These are phyloP conservation scores for Lasaia peninsularis DNA, from an alignment of 1,140 invertebrate genomes.

Conservation along the genomic window DNA sequence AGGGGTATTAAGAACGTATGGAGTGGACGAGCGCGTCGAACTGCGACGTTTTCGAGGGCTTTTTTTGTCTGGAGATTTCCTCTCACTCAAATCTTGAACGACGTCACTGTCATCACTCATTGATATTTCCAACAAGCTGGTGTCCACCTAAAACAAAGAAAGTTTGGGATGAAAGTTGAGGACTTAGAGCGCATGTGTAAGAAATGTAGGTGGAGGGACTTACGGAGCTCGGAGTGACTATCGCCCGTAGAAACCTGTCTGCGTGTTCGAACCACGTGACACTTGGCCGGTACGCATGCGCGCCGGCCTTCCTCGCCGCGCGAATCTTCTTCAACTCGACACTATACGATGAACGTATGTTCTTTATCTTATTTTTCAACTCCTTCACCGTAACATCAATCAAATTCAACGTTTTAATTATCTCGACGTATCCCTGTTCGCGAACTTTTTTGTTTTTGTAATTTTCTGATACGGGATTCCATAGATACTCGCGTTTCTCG, in stretches of 20 bases:
- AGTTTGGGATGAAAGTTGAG: slow-evolving; percentile 32
- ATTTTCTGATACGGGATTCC: slow-evolving; percentile 69
- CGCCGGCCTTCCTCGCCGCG: slow-evolving; percentile 67
- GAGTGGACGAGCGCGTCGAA: slow-evolving; percentile 63
- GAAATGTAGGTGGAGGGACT: slow-evolving; percentile 49
- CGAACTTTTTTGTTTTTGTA: slow-evolving; percentile 74
- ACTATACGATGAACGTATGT: slow-evolving; percentile 72
- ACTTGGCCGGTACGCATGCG: slow-evolving; percentile 73
- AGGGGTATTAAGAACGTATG: slow-evolving; percentile 71
- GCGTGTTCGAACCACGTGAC: slow-evolving; percentile 76
- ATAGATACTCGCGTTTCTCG: slow-evolving; percentile 69
- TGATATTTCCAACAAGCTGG: slow-evolving; percentile 61
- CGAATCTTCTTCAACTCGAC: slow-evolving; percentile 75
- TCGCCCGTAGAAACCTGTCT: slow-evolving; percentile 74
- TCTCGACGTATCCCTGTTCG: slow-evolving; percentile 69
- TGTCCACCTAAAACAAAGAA: slow-evolving; percentile 61
- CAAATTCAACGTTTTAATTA: slow-evolving; percentile 66
- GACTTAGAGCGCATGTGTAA: slow-evolving; percentile 43
- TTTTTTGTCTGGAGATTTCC: slow-evolving; percentile 68
- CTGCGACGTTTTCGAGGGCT: slow-evolving; percentile 66
- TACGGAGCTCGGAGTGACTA: slow-evolving; percentile 73
- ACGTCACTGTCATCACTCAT: slow-evolving; percentile 70
- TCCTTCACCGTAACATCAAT: slow-evolving; percentile 69
- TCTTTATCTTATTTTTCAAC: slow-evolving; percentile 75
- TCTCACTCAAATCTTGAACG: slow-evolving; percentile 64